Evolutionary conservation across 2,888 invertebrate genomes (phyloP).

Genomic region (Keiferia lycopersicella): DNA sequence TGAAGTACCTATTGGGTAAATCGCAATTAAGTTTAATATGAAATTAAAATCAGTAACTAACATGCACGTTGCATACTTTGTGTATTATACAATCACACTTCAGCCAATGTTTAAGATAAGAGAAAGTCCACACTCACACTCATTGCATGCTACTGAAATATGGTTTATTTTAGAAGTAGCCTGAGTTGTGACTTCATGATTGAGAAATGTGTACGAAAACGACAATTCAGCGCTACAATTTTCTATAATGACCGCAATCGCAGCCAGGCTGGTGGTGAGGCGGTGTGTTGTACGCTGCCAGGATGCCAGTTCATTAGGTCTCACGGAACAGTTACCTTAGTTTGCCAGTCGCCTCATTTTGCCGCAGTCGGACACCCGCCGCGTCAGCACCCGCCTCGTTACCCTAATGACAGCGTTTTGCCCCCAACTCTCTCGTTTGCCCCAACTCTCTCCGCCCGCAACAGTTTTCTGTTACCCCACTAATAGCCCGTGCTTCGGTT

Average conservation of each 20-base stretch:
- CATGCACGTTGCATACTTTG: too few species aligned
- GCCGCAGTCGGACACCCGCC: slow-evolving; percentile 50
- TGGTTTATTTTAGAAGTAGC: too few species aligned
- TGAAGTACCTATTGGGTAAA: too few species aligned
- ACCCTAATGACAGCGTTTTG: slow-evolving; percentile 78
- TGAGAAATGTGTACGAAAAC: not conserved
- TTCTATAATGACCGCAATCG: slow-evolving; percentile 48
- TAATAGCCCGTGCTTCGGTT: slow-evolving; percentile 69
- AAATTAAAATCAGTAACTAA: too few species aligned
- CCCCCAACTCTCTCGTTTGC: slow-evolving; percentile 47
- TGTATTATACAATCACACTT: too few species aligned
- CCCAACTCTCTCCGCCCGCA: slow-evolving; percentile 48
- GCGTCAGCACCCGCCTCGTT: slow-evolving; percentile 60
- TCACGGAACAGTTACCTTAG: slow-evolving; percentile 62
- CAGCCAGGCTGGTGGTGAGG: slow-evolving; percentile 52
- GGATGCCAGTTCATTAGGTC: slow-evolving; percentile 69
- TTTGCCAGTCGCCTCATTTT: slow-evolving; percentile 6
- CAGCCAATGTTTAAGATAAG: too few species aligned
- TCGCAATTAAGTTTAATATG: too few species aligned
- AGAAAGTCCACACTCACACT: too few species aligned
- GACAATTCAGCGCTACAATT: slow-evolving; percentile 28
- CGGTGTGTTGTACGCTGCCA: slow-evolving; percentile 33
- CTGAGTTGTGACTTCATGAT: not conserved
- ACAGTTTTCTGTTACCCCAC: slow-evolving; percentile 70
- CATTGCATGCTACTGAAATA: too few species aligned